Evolutionary conservation across 2,888 invertebrate species (phyloP), one percentile per base, ranked within the genome.

Genomic region (Orgyia antiqua): DNA sequence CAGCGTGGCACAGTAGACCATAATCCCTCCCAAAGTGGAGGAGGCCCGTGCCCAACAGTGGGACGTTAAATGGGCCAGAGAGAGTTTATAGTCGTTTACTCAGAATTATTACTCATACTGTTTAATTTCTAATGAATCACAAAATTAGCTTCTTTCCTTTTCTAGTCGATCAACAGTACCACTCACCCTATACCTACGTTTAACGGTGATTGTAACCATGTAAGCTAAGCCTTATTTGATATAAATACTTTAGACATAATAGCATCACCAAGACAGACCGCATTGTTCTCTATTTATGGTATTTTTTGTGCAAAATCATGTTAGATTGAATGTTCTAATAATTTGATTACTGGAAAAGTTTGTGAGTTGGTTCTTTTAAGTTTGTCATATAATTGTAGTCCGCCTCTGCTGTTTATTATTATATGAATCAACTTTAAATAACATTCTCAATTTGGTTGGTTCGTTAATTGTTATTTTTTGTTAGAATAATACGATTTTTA

Each of bases 181-280:
- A n/a, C n/a, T 24, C 15, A 4, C 42, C 42, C 36, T 33, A 41
- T 34, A n/a, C n/a, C n/a, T n/a, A n/a, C 38, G 17, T 35, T 40
- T 29, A 39, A 48, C 43, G 33, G 51, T 46, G 48, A 48, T 56
- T 36, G 32, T 37, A 40, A 39, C 37, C 45, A 45, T 52, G 48
- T 50, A 50, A 45, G 48, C 35, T 35, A 43, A 37, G 37, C 53
- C 46, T 46, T 46, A 35, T 34, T 29, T 40, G 42, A 41, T 40
- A 39, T 36, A 49, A 53, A 53, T 46, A 42, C 43, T 40, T 29
- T 43, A 27, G 33, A 17, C 52, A 51, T 53, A 51, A 53, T 55
- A 34, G 39, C 41, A 39, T 24, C 24, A 15, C 49, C 49, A 45
- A 44, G 49, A 41, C 27, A 13, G 41, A n/a, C 31, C 33, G 27